Evolutionary conservation across 2,888 invertebrate species (phyloP).

Genomic region (Choreutis nemorana): DNA sequence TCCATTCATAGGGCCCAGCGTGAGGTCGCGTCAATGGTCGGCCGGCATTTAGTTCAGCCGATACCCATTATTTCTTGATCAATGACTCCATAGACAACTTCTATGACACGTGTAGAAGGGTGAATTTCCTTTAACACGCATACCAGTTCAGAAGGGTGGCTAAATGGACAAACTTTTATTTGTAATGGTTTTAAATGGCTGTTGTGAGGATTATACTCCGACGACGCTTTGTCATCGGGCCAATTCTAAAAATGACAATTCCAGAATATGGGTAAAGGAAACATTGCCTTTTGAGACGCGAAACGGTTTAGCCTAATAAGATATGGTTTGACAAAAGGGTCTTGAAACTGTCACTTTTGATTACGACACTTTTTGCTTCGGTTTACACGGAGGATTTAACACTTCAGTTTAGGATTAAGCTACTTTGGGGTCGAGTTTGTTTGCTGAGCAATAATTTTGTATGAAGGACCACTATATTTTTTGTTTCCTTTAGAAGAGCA

Average conservation of each 20-base stretch:
- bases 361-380: constrained; percentile 33
- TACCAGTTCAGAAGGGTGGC: too few species aligned
- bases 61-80: too few species aligned
- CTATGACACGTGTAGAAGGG: too few species aligned
- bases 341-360: constrained; percentile 53
- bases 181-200: constrained; percentile 61
- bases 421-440: too few species aligned
- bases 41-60: constrained; percentile 39
- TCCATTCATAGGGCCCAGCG: constrained; percentile 59
- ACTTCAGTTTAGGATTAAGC: constrained; percentile 32
- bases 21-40: constrained; percentile 57
- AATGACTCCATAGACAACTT: too few species aligned
- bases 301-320: constrained; percentile 29
- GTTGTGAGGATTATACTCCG: constrained; percentile 58
- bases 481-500: too few species aligned
- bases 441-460: too few species aligned
- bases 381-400: constrained; percentile 45
- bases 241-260: constrained; percentile 28
- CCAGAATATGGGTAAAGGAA: constrained; percentile 14
- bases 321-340: constrained; percentile 26
- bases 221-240: constrained; percentile 43
- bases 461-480: too few species aligned
- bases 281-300: constrained; percentile 16
- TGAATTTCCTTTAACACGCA: too few species aligned
- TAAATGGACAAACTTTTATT: constrained; percentile 57